Percentiles rank a stretch among this genome's conserved stretches.
Conservation (phyloP, 2,888 invertebrate species). For the Melieria crassipennis region DNA sequence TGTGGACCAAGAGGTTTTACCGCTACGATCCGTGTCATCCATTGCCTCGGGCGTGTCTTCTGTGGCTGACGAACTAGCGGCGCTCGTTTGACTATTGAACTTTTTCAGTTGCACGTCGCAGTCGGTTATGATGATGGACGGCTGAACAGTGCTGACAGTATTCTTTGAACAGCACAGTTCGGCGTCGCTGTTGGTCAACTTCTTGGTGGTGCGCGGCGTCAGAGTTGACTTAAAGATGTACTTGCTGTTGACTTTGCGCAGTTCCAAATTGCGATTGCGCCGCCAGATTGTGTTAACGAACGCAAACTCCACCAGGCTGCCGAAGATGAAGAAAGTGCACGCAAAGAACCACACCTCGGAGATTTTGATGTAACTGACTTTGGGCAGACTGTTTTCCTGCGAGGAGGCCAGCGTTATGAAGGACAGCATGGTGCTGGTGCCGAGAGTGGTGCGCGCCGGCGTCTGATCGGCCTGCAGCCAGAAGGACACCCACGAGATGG, state of each 20-base stretch:
- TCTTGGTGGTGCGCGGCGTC: conserved; percentile 76
- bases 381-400: conserved; percentile 82
- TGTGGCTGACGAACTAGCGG: conserved; percentile 40
- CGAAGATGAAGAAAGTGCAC: conserved; percentile 85
- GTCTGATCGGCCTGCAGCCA: conserved; percentile 89
- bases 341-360: conserved; percentile 91
- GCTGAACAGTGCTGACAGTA: conserved; percentile 46
- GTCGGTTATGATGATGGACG: conserved; percentile 76
- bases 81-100: conserved; percentile 30
- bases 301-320: conserved; percentile 86
- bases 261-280: conserved; percentile 70
- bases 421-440: conserved; percentile 85
- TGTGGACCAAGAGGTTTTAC: conserved; percentile 72
- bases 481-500: conserved; percentile 89
- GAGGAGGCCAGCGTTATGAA: conserved; percentile 89
- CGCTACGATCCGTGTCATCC: conserved; percentile 57
- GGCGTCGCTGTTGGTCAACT: background rate
- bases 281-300: conserved; percentile 91
- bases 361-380: conserved; percentile 89
- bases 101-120: conserved; percentile 42
- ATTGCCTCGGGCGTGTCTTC: conserved; percentile 40
- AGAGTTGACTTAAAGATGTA: conserved; percentile 85
- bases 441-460: conserved; percentile 82
- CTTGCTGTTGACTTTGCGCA: conserved; percentile 73
- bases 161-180: conserved; percentile 62